phyloP scores from a whole-genome alignment of 1,140 invertebrate genomes.

The Papilio dardanus region DNA sequence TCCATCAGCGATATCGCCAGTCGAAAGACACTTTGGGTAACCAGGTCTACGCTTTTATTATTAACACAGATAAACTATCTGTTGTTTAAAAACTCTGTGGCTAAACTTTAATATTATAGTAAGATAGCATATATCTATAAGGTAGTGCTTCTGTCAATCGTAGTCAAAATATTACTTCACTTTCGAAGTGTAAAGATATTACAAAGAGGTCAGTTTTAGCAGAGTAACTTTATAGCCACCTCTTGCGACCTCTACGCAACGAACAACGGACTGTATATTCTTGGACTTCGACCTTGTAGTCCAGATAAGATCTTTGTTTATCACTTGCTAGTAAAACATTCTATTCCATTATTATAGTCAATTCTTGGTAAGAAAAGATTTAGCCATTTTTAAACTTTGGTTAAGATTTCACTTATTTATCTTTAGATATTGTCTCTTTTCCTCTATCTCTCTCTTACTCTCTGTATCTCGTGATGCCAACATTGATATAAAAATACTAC shows the following conservation, averaged over 20 bases:
- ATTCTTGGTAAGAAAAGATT: neutral
- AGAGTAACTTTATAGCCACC: neutral
- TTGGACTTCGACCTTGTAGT: constrained; percentile 18
- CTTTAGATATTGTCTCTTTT: neutral
- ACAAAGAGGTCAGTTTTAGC: constrained; percentile 13
- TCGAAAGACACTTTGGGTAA: too few species aligned
- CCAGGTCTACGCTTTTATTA: too few species aligned
- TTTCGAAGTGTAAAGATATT: constrained; percentile 2
- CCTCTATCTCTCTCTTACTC: neutral
- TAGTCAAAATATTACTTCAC: neutral
- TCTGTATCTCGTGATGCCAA: neutral
- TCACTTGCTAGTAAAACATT: neutral
- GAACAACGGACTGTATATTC: neutral
- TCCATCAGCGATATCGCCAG: too few species aligned
- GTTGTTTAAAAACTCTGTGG: neutral
- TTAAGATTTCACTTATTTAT: neutral
- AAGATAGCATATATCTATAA: neutral
- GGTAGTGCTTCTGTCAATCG: neutral
- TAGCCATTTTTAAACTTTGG: neutral
- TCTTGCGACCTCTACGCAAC: constrained; percentile 16
- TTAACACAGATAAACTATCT: neutral
- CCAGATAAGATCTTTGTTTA: constrained; percentile 9
- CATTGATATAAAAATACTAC: neutral
- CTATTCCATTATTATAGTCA: neutral
- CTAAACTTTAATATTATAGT: neutral